Percentiles rank a stretch among this genome's conserved stretches.
These are phyloP conservation scores for Coelopa frigida DNA, from an alignment of 1,140 invertebrate genomes.

Conservation along the genomic window DNA sequence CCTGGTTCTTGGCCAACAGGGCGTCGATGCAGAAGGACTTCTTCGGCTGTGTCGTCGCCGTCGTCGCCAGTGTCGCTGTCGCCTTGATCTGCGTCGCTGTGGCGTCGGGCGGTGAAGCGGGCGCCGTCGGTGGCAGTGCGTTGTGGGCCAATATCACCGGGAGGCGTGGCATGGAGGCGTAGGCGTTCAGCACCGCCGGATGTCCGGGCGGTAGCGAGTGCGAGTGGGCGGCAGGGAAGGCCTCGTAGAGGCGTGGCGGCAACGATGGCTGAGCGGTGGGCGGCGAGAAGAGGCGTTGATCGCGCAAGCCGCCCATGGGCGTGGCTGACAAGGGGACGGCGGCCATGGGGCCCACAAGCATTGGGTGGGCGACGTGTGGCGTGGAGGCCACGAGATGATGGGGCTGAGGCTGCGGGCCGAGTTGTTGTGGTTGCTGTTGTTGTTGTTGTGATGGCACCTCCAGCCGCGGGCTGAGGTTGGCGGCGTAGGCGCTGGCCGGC, in stretches of 20 bases:
- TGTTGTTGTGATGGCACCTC: constrained; percentile 7
- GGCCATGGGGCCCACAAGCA: constrained; percentile 28
- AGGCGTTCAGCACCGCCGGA: constrained; percentile 17
- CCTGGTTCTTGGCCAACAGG: constrained; percentile 47
- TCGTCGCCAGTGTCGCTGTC: constrained; percentile 16
- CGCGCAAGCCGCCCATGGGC: constrained; percentile 11
- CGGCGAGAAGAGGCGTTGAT: constrained; percentile 17
- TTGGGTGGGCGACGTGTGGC: constrained; percentile 19
- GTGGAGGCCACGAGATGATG: constrained; percentile 1
- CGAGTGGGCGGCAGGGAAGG: constrained; percentile 19
- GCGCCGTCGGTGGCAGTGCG: constrained; percentile 10
- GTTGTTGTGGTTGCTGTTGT: constrained; percentile 3
- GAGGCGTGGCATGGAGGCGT: constrained; percentile 22
- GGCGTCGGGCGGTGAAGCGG: constrained; percentile 11
- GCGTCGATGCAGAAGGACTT: constrained; percentile 64
- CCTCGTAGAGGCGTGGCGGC: constrained; percentile 26
- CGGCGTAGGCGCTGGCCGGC: constrained; percentile 24
- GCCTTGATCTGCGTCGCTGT: no score
- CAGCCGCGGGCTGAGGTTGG: constrained; percentile 19
- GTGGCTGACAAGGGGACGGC: background rate
- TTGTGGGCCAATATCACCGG: constrained; percentile 27
- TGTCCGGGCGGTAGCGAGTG: constrained; percentile 23
- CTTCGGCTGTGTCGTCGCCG: constrained; percentile 41
- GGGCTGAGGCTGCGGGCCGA: constrained; percentile 5
- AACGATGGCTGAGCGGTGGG: constrained; percentile 13